These are phyloP conservation scores for Acanthaster planci DNA, from an alignment of 35 echinoderm and acorn worm species.

Conservation along the genomic window DNA sequence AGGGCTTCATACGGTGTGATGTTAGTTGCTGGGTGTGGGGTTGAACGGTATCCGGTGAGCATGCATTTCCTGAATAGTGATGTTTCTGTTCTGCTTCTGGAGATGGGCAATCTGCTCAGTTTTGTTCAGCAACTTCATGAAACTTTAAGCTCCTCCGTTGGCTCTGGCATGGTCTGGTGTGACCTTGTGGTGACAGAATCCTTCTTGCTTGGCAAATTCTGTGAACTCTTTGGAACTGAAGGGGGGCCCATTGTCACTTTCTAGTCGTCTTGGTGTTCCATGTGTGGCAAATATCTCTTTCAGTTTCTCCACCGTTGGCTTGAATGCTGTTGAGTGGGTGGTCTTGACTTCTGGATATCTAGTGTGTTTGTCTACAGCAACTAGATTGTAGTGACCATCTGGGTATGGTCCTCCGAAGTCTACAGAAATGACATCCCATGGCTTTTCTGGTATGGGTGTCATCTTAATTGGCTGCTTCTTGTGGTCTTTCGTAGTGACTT, in stretches of 20 bases:
- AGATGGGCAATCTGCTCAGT: slow-evolving; percentile 56
- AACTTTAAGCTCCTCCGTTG: slow-evolving; percentile 67
- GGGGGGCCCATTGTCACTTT: slow-evolving; percentile 63
- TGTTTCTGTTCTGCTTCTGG: slow-evolving; percentile 33
- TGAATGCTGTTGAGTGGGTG: slow-evolving; percentile 39
- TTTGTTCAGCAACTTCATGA: slow-evolving; percentile 65
- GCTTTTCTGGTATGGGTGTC: slow-evolving; percentile 59
- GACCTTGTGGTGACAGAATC: slow-evolving; percentile 50
- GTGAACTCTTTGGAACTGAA: slow-evolving; percentile 67
- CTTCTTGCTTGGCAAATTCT: slow-evolving; percentile 53
- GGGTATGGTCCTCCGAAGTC: slow-evolving; percentile 79
- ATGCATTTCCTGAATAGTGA: slow-evolving; percentile 65
- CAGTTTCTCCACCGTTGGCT: slow-evolving; percentile 39
- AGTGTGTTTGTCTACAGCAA: slow-evolving; percentile 57
- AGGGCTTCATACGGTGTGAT: slow-evolving; percentile 58
- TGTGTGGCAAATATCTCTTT: slow-evolving; percentile 71
- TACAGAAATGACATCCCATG: slow-evolving; percentile 55
- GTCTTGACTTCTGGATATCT: slow-evolving; percentile 57
- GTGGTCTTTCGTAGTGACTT: slow-evolving; percentile 48
- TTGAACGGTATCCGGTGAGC: slow-evolving; percentile 66
- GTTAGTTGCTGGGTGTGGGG: slow-evolving; percentile 53
- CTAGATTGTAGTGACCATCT: slow-evolving; percentile 73
- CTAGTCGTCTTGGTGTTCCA: slow-evolving; percentile 45
- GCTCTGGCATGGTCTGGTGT: slow-evolving; percentile 64
- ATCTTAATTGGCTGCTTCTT: slow-evolving; percentile 56